Evolutionary conservation across 2,113 vertebrate genomes (phyloP).

Genomic region (Brachirus orientalis): DNA sequence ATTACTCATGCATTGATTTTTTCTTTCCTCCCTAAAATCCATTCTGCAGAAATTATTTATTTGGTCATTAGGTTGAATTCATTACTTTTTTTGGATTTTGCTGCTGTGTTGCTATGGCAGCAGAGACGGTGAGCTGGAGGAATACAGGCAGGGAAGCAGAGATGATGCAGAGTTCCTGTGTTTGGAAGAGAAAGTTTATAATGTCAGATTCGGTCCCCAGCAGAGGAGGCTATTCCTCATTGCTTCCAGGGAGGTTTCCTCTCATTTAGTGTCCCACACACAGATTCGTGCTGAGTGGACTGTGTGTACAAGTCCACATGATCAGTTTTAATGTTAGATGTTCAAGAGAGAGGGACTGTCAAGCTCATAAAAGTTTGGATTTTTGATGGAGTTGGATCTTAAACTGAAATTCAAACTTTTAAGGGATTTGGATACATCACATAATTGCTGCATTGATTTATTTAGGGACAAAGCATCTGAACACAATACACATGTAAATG

Average conservation of each 20-base stretch:
- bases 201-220: conserved; percentile 21
- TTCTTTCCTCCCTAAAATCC: conserved; percentile 4
- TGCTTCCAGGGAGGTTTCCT: conserved; percentile 5
- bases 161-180: not conserved
- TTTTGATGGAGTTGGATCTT: no score
- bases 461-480: no score
- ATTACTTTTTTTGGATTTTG: conserved; percentile 39
- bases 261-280: conserved; percentile 25
- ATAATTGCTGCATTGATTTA: no score
- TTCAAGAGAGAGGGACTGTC: no score
- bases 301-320: not conserved
- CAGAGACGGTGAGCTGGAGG: conserved; percentile 19
- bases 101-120: conserved; percentile 64
- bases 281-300: not conserved
- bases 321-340: not conserved
- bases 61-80: conserved; percentile 44
- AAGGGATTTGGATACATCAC: no score
- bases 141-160: conserved; percentile 15
- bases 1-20: conserved; percentile 42
- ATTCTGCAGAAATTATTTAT: conserved; percentile 51
- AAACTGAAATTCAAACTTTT: no score
- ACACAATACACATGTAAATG: no score
- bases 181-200: conserved; percentile 42
- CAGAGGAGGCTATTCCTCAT: not conserved
- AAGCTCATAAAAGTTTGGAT: no score